phyloP scores from a whole-genome alignment of 2,888 invertebrate species.

The Octodonta nipae region DNA sequence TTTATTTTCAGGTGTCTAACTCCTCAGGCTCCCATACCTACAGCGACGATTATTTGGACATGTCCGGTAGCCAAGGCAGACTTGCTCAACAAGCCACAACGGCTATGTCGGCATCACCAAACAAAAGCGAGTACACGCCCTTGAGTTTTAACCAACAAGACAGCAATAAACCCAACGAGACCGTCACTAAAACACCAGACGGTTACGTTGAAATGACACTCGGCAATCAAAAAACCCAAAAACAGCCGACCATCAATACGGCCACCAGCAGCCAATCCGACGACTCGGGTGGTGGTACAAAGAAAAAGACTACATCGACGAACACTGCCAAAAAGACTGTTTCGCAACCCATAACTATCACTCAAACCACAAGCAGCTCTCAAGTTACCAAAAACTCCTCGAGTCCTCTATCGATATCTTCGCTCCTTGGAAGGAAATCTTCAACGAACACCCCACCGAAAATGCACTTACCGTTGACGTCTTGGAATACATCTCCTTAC shows the following conservation, averaged over 20 bases:
- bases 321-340: conserved; percentile 14
- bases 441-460: conserved; percentile 35
- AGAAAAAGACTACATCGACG: conserved; percentile 5
- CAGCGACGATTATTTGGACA: conserved; percentile 32
- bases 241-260: conserved; percentile 25
- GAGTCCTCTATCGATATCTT: conserved; percentile 18
- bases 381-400: conserved; percentile 24
- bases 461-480: conserved; percentile 38
- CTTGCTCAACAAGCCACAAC: conserved; percentile 5
- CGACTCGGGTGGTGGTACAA: conserved; percentile 33
- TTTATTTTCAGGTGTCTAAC: conserved; percentile 5
- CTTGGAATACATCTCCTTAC: conserved; percentile 35
- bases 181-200: conserved; percentile 35
- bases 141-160: conserved; percentile 34
- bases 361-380: conserved; percentile 26
- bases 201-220: conserved; percentile 56
- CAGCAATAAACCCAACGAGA: conserved; percentile 6
- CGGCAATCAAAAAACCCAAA: conserved; percentile 24
- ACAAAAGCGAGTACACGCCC: conserved; percentile 32
- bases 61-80: conserved; percentile 19
- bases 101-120: conserved; percentile 8
- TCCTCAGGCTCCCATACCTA: conserved; percentile 9
- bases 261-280: conserved; percentile 41
- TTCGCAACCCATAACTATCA: conserved; percentile 52
- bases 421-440: conserved; percentile 26